A percentile compares a stretch with the other conserved stretches of the same genome.
Conservation (phyloP, 2,797 vertebrate species). For the Labeo calbasu region DNA sequence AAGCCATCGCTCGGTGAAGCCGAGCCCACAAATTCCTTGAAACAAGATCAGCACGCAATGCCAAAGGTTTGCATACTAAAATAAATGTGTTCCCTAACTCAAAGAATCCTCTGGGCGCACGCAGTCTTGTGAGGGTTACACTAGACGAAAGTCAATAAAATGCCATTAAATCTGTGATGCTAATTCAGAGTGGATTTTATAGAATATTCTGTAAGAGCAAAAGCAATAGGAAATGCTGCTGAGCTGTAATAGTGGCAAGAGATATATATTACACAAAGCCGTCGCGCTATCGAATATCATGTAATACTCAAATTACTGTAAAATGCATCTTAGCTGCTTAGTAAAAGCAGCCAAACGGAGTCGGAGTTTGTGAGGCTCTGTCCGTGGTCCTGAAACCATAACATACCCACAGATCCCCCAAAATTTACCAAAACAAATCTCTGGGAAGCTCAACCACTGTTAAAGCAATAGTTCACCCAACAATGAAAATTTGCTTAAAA, state of each 20-base stretch:
- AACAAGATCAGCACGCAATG: conserved; percentile 53
- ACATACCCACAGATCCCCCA: not conserved
- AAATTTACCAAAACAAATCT: not conserved
- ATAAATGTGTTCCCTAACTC: conserved; percentile 37
- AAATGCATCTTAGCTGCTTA: not conserved
- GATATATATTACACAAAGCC: not conserved
- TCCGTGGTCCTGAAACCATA: conserved; percentile 51
- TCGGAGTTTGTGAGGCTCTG: conserved; percentile 33
- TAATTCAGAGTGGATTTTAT: not conserved
- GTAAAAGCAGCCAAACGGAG: not conserved
- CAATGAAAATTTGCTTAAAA: not conserved
- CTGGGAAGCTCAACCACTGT: not conserved
- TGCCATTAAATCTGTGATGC: not conserved
- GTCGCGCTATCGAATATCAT: not conserved
- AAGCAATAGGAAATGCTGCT: not conserved
- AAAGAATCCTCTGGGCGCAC: not conserved
- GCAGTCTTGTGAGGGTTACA: not conserved
- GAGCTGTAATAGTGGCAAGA: not conserved
- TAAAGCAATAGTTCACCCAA: not conserved
- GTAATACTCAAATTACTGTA: not conserved
- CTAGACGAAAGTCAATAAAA: not conserved
- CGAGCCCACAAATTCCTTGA: conserved; percentile 20
- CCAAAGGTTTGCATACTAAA: conserved; percentile 38
- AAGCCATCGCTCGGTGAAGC: conserved; percentile 66
- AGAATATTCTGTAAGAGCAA: not conserved